Base-by-base conservation (phyloP, 1,140 invertebrate genomes). In the Onthophagus taurus region DNA sequence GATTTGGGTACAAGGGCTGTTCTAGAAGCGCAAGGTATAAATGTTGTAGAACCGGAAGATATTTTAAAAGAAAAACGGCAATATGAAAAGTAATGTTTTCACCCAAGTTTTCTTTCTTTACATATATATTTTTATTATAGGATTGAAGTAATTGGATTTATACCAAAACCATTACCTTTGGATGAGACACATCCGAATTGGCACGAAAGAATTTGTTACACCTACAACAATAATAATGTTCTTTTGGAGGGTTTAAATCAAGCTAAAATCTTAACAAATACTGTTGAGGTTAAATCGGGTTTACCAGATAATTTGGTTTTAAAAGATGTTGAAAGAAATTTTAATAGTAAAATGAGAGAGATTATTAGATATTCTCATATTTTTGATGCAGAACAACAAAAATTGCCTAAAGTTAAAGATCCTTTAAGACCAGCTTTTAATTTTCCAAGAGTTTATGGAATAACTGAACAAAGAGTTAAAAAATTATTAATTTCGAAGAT, bases 361-460 rank as follows among this genome's bases (percentile, higher is more conserved):
- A 73, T 74, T 8, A 78, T 90, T 41, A 62, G 78, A 47, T 75
- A 74, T 42, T 76, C 85, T 1, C 77, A 81, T 58, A 63, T 88
- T 34, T 86, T 83, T 70, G 86, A 91, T 68, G 76, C 81, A 23
- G 70, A 82, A 55, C 83, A 89, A 61, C 68, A 79, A 45, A 81
- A 80, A 57, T 61, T 92, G 33, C 83, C 85, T 7, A 83, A 78
- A 66, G 66, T 72, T 1, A 80, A 79, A 63, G 76, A 87, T 58
- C 69, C 75, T 5, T 56, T 71, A 21, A 75, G 80, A 54, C 81
- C 83, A 30, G 75, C 76, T 12, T 86, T 70, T 63, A 77, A 74
- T 50, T 85, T 82, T 61, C 75, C 78, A 9, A 71, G 81, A 53
- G 65, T 72, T 43, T 81, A 79, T 59, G 87, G 88, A 13, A 80